Evolutionary conservation across 2,888 invertebrate species (phyloP).

Genomic region (Salpingus planirostris): DNA sequence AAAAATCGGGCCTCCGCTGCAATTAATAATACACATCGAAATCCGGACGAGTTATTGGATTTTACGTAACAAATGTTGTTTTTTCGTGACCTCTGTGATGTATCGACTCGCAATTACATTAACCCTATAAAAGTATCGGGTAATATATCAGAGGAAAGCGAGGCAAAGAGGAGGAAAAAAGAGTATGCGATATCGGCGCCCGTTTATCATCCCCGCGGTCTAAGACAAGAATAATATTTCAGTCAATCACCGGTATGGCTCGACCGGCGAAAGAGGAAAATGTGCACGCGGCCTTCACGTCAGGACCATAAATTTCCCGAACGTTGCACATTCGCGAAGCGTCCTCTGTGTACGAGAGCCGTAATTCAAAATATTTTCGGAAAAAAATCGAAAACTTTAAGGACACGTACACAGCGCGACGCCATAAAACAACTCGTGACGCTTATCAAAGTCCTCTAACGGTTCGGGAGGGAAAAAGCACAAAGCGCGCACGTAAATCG

Average conservation of each 20-base stretch:
- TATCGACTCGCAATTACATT: slow-evolving; percentile 15
- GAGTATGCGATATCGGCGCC: slow-evolving; percentile 11
- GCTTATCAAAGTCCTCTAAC: slow-evolving; percentile 7
- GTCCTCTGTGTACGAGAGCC: too few relatives aligned
- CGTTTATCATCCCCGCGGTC: slow-evolving; percentile 10
- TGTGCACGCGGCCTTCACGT: slow-evolving; percentile 4
- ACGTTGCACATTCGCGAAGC: too few relatives aligned
- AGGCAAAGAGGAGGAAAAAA: too few relatives aligned
- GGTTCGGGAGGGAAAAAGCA: slow-evolving; percentile 14
- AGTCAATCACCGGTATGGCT: slow-evolving; percentile 9
- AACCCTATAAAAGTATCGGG: slow-evolving; percentile 14
- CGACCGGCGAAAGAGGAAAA: slow-evolving; percentile 1
- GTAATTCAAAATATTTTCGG: slow-evolving; percentile 6
- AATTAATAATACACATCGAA: too few relatives aligned
- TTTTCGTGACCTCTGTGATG: slow-evolving; percentile 10
- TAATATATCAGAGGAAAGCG: slow-evolving; percentile 13
- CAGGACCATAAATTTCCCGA: slow-evolving; percentile 7
- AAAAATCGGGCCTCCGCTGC: too few relatives aligned
- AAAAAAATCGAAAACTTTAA: slow-evolving; percentile 3
- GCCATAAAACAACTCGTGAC: slow-evolving; percentile 12
- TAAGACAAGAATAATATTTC: slow-evolving; percentile 14
- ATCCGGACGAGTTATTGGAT: slow-evolving; percentile 8
- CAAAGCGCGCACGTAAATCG: slow-evolving; percentile 18
- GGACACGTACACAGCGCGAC: slow-evolving; percentile 5
- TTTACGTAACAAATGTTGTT: slow-evolving; percentile 13